Conservation (phyloP, 2,797 vertebrate genomes). For the Esox lucius region DNA sequence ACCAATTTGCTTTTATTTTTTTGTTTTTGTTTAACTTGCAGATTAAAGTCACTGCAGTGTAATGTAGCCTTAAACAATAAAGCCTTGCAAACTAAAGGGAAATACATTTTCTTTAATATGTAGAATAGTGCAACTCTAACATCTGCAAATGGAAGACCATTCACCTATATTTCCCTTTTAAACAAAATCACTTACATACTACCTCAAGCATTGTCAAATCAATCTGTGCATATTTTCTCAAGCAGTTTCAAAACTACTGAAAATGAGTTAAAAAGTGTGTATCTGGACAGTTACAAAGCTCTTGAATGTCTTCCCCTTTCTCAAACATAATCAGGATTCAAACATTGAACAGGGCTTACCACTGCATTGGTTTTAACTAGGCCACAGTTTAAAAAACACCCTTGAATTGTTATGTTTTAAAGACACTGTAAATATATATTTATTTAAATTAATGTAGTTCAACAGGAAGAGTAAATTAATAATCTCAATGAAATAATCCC, state of each 20-base stretch:
- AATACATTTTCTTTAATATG: conserved; percentile 45
- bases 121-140: conserved; percentile 44
- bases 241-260: neutral
- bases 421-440: conserved; percentile 18
- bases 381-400: conserved; percentile 35
- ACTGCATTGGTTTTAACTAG: conserved; percentile 28
- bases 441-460: conserved; percentile 51
- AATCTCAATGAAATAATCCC: conserved; percentile 17
- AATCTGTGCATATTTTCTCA: conserved; percentile 10
- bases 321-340: conserved; percentile 31
- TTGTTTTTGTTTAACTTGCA: neutral
- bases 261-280: neutral
- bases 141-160: conserved; percentile 29
- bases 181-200: conserved; percentile 27
- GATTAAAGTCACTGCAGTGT: neutral
- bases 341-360: conserved; percentile 31
- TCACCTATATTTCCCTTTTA: conserved; percentile 49
- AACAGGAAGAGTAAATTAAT: conserved; percentile 35
- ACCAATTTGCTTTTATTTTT: conserved; percentile 30
- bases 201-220: conserved; percentile 40
- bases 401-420: conserved; percentile 2
- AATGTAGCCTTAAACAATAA: conserved; percentile 29
- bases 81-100: conserved; percentile 38
- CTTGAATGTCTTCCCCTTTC: no score
- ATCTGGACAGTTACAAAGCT: conserved; percentile 1